These are phyloP conservation scores for Ctenopoma multispine DNA, from an alignment of 2,797 vertebrate species.

Conservation along the genomic window DNA sequence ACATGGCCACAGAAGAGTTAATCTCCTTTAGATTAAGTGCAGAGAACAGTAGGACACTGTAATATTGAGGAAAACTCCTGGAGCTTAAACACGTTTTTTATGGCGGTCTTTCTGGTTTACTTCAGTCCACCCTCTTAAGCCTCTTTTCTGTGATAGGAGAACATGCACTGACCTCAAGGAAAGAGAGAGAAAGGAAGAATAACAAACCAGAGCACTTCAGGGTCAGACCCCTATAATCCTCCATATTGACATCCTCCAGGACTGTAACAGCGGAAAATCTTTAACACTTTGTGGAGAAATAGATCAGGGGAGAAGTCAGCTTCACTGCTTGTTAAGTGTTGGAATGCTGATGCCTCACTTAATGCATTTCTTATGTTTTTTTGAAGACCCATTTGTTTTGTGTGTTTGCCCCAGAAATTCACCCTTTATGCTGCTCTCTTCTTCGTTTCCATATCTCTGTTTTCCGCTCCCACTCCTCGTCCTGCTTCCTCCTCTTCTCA, in stretches of 20 bases:
- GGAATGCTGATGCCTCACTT: slow-evolving; percentile 55
- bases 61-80: slow-evolving; percentile 72
- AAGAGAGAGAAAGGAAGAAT: slow-evolving; percentile 53
- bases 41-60: slow-evolving; percentile 74
- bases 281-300: slow-evolving; percentile 34
- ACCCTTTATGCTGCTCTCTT: slow-evolving; percentile 60
- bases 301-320: slow-evolving; percentile 43
- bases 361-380: slow-evolving; percentile 39
- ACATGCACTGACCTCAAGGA: slow-evolving; percentile 55
- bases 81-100: slow-evolving; percentile 52
- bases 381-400: slow-evolving; percentile 34
- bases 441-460: slow-evolving; percentile 76
- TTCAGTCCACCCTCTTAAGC: slow-evolving; percentile 47
- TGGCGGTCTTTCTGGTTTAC: slow-evolving; percentile 61
- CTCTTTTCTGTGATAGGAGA: slow-evolving; percentile 52
- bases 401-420: slow-evolving; percentile 58
- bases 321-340: slow-evolving; percentile 50
- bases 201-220: slow-evolving; percentile 66
- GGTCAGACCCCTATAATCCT: slow-evolving; percentile 66
- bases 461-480: slow-evolving; percentile 69
- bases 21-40: slow-evolving; percentile 78
- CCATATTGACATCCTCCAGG: slow-evolving; percentile 61
- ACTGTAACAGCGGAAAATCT: slow-evolving; percentile 44
- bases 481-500: slow-evolving; percentile 70
- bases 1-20: slow-evolving; percentile 70